Conservation (phyloP, 2,797 vertebrate genomes). For the Hozukius guyotensis region DNA sequence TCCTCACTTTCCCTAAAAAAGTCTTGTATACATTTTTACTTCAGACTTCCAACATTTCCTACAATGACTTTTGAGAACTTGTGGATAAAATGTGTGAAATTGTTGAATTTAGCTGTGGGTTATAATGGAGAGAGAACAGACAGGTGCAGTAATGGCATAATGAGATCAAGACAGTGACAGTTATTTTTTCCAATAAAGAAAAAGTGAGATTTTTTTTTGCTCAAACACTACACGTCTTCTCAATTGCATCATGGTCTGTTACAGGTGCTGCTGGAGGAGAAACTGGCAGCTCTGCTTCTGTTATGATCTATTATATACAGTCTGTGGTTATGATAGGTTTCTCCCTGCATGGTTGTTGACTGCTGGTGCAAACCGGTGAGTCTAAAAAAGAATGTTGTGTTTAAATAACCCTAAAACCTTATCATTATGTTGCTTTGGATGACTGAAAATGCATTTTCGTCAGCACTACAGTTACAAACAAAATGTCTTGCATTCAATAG, state of each 20-base stretch:
- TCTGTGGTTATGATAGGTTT: slow-evolving; percentile 9
- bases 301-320: slow-evolving; percentile 11
- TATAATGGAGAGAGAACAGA: neutral
- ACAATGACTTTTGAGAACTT: slow-evolving; percentile 27
- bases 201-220: slow-evolving; percentile 13
- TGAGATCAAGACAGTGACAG: slow-evolving; percentile 19
- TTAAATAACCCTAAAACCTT: slow-evolving; percentile 11
- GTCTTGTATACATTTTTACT: neutral
- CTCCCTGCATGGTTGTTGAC: neutral
- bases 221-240: slow-evolving; percentile 30
- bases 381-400: neutral
- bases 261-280: slow-evolving; percentile 19
- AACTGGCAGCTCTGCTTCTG: slow-evolving; percentile 8
- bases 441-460: neutral
- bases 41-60: slow-evolving; percentile 12
- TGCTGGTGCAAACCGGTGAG: neutral
- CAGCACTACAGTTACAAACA: neutral
- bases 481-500: neutral
- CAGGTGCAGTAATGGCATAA: slow-evolving; percentile 32
- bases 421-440: neutral
- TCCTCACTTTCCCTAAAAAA: neutral
- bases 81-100: slow-evolving; percentile 7
- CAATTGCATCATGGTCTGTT: slow-evolving; percentile 43
- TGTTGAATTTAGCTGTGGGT: slow-evolving; percentile 12
- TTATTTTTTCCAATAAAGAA: neutral